Conservation (phyloP, 2,797 vertebrate genomes). For the Chelonia mydas region DNA sequence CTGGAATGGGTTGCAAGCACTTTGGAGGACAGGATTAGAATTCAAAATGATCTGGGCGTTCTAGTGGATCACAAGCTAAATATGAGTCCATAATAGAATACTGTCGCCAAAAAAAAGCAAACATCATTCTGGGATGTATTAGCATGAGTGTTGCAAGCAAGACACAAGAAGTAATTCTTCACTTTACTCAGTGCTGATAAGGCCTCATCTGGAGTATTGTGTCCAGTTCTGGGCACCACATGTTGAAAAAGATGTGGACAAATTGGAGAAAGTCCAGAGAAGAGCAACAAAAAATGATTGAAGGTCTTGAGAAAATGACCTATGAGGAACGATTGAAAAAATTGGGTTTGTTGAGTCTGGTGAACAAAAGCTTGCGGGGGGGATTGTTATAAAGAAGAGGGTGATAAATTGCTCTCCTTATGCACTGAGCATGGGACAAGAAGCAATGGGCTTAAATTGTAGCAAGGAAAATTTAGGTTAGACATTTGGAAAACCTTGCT, state of each 20-base stretch:
- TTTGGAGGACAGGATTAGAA: background rate
- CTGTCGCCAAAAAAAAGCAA: background rate
- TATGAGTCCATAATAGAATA: background rate
- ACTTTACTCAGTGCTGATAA: background rate
- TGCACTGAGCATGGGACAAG: background rate
- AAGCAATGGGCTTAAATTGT: background rate
- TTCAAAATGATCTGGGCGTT: background rate
- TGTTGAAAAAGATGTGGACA: background rate
- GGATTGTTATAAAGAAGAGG: background rate
- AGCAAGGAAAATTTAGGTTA: background rate
- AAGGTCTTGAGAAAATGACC: background rate
- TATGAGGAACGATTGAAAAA: background rate
- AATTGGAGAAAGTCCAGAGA: background rate
- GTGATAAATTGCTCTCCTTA: background rate
- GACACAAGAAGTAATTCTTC: background rate
- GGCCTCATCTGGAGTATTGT: background rate
- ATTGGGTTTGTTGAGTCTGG: background rate
- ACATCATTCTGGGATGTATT: background rate
- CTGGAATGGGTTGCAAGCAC: no score
- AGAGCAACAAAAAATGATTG: background rate
- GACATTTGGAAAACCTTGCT: background rate
- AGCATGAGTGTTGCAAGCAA: background rate
- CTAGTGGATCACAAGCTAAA: background rate
- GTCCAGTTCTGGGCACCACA: background rate
- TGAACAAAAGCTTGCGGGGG: background rate